Base-by-base conservation (phyloP, 2,888 invertebrate genomes). In the Nomada flava region DNA sequence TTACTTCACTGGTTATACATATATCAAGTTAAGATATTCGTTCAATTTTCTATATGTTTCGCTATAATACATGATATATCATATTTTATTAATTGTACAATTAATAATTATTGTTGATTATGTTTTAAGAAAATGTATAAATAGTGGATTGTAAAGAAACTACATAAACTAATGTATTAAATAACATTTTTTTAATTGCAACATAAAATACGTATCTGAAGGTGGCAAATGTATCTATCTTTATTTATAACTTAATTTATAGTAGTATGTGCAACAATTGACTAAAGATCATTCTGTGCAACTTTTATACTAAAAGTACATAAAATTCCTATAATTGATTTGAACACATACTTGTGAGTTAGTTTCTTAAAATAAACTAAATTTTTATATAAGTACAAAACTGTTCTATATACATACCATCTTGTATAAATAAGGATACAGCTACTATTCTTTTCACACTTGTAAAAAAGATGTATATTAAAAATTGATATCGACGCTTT, bases 371-470 rank as follows among this genome's bases (percentile, higher is more conserved):
- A 69, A 57, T 42, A 70, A 76, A 65, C 23, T 44, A 11, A 72
- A 63, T 68, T 36, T 78, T 42, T 72, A 52, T 44, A 55, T 53
- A 82, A 68, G 52, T 71, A 75, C 62, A 75, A 67, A 82, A 67
- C 29, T 64, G 52, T 67, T 42, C 69, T 76, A 72, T 68, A 76
- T 68, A 72, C 72, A 70, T 71, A 11, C 26, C 26, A 64, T 63
- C 4, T 60, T 80, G 36, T 63, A 53, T 60, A 71, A 71, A 59
- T 55, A 55, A 79, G n/a, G n/a, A 29, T 57, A 69, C n/a, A 47
- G 36, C 65, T 65, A 44, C 68, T 55, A 18, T 50, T 47, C 50
- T 68, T 77, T 72, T 72, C 67, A 57, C 62, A 63, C 67, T 68
- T 71, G 4, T 79, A 55, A 57, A 53, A 23, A 67, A 71, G 36